A percentile compares a stretch with the other conserved stretches of the same genome.
These are phyloP conservation scores for Carettochelys insculpta DNA, from an alignment of 2,113 vertebrate species.

Conservation along the genomic window DNA sequence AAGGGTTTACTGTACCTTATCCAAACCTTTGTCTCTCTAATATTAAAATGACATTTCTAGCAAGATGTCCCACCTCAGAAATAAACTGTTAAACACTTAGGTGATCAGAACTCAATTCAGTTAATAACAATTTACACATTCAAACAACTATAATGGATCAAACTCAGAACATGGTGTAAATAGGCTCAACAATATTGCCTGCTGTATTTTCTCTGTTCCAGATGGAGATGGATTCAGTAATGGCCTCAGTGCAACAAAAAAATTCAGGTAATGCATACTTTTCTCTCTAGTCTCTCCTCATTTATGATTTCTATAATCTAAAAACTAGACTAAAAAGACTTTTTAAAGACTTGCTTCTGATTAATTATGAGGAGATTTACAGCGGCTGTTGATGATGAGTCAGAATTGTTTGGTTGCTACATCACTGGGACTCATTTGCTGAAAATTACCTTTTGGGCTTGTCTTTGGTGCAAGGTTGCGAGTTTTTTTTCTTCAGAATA, in stretches of 20 bases:
- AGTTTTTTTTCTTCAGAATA: neutral
- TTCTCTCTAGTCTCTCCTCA: neutral
- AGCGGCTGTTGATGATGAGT: neutral
- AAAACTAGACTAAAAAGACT: neutral
- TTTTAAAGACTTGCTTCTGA: neutral
- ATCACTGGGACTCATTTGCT: neutral
- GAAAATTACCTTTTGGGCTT: neutral
- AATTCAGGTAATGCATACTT: constrained; percentile 58
- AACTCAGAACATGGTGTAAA: neutral
- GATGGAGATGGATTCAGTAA: constrained; percentile 69
- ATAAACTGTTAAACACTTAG: neutral
- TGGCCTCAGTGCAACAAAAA: constrained; percentile 40
- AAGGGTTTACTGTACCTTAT: no score
- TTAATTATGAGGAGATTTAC: neutral
- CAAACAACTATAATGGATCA: neutral
- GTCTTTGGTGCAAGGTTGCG: neutral
- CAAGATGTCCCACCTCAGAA: neutral
- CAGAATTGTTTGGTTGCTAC: neutral
- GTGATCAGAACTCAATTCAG: neutral
- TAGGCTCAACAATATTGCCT: neutral
- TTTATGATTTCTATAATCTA: neutral
- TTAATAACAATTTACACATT: neutral
- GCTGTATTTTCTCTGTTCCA: constrained; percentile 50
- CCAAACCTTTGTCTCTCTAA: no score
- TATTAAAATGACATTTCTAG: neutral